Conservation (phyloP, 2,888 invertebrate species). For the Polia nebulosa region DNA sequence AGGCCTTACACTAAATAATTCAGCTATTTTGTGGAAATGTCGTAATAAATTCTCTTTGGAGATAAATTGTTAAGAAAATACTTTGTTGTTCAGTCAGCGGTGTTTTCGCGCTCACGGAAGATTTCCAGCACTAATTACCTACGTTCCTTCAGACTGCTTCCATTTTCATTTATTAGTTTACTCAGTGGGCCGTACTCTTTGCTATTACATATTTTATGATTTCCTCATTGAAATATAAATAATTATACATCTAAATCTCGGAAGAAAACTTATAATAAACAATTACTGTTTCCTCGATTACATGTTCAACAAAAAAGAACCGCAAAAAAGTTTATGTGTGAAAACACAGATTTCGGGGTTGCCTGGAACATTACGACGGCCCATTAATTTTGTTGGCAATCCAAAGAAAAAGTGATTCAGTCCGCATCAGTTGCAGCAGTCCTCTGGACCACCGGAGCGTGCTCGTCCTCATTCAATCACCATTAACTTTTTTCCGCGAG, state of each 20-base stretch:
- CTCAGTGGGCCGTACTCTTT: constrained; percentile 5
- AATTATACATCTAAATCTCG: constrained; percentile 36
- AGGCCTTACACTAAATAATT: constrained; percentile 64
- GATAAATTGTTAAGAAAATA: constrained; percentile 57
- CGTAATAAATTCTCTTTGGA: constrained; percentile 65
- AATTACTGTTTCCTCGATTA: constrained; percentile 49
- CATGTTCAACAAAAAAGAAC: constrained; percentile 13
- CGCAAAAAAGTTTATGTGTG: constrained; percentile 20
- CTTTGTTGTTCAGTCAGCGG: constrained; percentile 41
- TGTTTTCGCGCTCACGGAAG: constrained; percentile 62
- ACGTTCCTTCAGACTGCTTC: constrained; percentile 34
- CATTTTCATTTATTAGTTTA: constrained; percentile 42
- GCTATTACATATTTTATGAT: constrained; percentile 39
- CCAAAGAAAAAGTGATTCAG: constrained; percentile 71
- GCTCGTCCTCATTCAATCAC: constrained; percentile 78
- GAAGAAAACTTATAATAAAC: constrained; percentile 19
- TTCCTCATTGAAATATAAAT: constrained; percentile 52
- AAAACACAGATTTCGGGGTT: constrained; percentile 48
- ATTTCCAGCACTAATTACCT: constrained; percentile 64
- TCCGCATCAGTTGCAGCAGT: constrained; percentile 65
- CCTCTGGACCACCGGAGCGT: constrained; percentile 71
- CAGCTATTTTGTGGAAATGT: constrained; percentile 63
- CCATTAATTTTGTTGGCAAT: constrained; percentile 72
- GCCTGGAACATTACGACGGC: constrained; percentile 57
- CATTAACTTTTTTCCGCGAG: constrained; percentile 76